A percentile compares a stretch with the other conserved stretches of the same genome.
Conservation (phyloP, 2,113 vertebrate species). For the Fukomys damarensis region DNA sequence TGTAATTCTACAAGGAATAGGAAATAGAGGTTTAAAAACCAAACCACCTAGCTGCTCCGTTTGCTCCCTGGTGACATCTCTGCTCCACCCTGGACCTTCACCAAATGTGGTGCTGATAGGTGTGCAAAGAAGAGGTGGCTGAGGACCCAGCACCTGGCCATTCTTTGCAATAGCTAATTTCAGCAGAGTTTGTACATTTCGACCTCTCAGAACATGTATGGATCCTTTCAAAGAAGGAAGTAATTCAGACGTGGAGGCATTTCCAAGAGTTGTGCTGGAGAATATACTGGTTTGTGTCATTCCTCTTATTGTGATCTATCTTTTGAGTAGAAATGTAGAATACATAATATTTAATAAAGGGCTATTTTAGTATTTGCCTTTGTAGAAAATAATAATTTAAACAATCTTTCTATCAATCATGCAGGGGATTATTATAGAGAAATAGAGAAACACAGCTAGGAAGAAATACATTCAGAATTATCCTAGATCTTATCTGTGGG, state of each 20-base stretch:
- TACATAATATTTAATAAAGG: neutral
- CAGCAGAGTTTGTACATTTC: slow-evolving; percentile 31
- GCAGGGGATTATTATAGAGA: neutral
- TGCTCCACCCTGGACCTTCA: neutral
- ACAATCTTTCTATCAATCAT: neutral
- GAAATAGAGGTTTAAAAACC: neutral
- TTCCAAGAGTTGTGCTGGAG: slow-evolving; percentile 29
- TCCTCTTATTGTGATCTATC: neutral
- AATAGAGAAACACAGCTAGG: slow-evolving; percentile 11
- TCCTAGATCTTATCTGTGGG: neutral
- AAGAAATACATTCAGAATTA: slow-evolving; percentile 17
- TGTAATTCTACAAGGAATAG: neutral
- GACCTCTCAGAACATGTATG: slow-evolving; percentile 53
- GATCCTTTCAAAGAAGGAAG: slow-evolving; percentile 54
- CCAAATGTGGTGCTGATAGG: neutral
- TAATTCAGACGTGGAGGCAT: slow-evolving; percentile 50
- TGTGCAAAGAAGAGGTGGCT: neutral
- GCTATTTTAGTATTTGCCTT: neutral
- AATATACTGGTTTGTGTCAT: neutral
- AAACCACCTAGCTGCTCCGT: neutral
- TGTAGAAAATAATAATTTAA: slow-evolving; percentile 50
- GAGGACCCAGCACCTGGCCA: neutral
- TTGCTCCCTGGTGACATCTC: neutral
- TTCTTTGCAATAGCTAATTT: slow-evolving; percentile 56
- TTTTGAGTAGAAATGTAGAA: neutral